Percentiles rank a stretch among this genome's conserved stretches.
These are phyloP conservation scores for Brachionus sp. DNA, from an alignment of 1,140 invertebrate genomes.

Conservation along the genomic window DNA sequence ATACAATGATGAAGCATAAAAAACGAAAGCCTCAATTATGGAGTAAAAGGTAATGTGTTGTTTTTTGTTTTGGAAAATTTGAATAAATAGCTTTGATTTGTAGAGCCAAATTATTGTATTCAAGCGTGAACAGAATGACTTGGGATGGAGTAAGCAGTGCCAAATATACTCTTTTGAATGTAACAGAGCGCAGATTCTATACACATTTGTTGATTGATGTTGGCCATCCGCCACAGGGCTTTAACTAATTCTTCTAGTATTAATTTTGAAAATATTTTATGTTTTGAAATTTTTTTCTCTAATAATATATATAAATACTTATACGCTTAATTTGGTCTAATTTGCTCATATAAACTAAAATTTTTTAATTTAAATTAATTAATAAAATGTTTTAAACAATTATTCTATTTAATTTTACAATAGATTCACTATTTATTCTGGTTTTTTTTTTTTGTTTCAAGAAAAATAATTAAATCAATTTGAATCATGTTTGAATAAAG, in stretches of 20 bases:
- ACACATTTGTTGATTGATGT: constrained; percentile 62
- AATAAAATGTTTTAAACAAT: not conserved
- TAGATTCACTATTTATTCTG: too few relatives aligned
- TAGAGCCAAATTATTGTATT: constrained; percentile 59
- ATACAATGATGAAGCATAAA: constrained; percentile 57
- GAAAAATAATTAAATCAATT: not conserved
- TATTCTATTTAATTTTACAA: not conserved
- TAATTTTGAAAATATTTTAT: not conserved
- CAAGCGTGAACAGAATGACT: constrained; percentile 59
- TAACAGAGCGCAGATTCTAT: constrained; percentile 54
- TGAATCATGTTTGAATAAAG: too few relatives aligned
- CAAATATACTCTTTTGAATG: constrained; percentile 57
- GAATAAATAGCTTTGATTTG: constrained; percentile 42
- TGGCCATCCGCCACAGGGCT: constrained; percentile 56
- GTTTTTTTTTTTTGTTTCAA: too few relatives aligned
- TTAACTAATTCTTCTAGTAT: constrained; percentile 46
- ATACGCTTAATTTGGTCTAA: not conserved
- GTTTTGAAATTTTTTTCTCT: not conserved
- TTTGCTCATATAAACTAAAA: not conserved
- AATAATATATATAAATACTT: not conserved
- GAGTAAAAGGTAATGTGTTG: constrained; percentile 53
- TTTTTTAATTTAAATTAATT: not conserved
- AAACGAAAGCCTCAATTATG: constrained; percentile 57
- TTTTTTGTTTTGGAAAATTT: not conserved
- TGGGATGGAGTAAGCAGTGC: constrained; percentile 63